Evolutionary conservation across 1,140 invertebrate species (phyloP).

Genomic region (Zophobas atratus): DNA sequence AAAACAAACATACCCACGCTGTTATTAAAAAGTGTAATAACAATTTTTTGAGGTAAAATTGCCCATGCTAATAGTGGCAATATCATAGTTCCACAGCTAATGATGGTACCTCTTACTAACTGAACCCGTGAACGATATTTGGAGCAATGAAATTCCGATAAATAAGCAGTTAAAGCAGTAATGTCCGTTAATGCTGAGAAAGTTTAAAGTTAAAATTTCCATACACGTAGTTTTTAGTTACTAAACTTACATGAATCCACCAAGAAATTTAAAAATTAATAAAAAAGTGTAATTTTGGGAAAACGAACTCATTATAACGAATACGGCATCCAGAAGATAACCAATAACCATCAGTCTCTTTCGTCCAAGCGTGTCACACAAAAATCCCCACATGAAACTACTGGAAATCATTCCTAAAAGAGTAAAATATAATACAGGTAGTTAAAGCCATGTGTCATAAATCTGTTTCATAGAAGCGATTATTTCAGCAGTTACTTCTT

Average conservation of each 20-base stretch:
- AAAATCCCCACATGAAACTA: conserved; percentile 86
- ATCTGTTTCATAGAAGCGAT: too few relatives aligned
- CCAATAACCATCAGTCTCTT: conserved; percentile 80
- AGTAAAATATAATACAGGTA: not conserved
- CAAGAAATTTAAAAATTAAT: conserved; percentile 79
- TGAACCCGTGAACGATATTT: conserved; percentile 76
- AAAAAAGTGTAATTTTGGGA: conserved; percentile 82
- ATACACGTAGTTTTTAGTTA: not conserved
- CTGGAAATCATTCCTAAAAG: conserved; percentile 66
- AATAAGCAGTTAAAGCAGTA: conserved; percentile 78
- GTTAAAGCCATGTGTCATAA: conserved; percentile 12
- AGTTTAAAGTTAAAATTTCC: not conserved
- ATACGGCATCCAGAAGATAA: conserved; percentile 78
- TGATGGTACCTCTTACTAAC: conserved; percentile 71
- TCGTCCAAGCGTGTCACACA: conserved; percentile 84
- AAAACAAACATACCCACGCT: not conserved
- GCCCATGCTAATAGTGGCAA: conserved; percentile 56
- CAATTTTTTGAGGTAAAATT: conserved; percentile 52
- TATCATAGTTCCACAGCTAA: conserved; percentile 72
- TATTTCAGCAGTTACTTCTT: too few relatives aligned
- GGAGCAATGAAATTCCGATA: conserved; percentile 78
- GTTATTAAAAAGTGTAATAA: conserved; percentile 34
- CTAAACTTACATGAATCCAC: conserved; percentile 81
- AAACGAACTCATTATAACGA: conserved; percentile 77
- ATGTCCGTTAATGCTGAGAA: conserved; percentile 80